These are phyloP conservation scores for Chaenocephalus aceratus DNA, from an alignment of 2,113 vertebrate species.

Conservation along the genomic window DNA sequence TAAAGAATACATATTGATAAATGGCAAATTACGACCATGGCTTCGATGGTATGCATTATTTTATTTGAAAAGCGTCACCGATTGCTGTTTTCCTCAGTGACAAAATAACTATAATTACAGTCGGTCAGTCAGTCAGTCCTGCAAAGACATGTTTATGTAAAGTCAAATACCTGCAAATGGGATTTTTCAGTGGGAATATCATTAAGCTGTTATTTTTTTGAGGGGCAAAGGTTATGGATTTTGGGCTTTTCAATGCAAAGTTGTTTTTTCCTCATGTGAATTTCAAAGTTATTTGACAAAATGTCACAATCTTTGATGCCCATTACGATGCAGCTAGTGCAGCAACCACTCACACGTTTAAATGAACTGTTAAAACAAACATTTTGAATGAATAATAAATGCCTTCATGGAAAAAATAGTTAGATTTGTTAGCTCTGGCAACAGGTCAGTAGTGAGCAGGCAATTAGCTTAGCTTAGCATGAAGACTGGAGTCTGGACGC, in stretches of 20 bases:
- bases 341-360: background rate
- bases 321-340: background rate
- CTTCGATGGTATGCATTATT: background rate
- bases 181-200: background rate
- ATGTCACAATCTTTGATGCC: too few species aligned
- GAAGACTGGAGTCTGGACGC: background rate
- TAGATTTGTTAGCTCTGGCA: background rate
- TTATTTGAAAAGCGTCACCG: background rate
- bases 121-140: too few species aligned
- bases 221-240: background rate
- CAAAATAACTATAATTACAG: background rate
- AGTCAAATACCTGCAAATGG: background rate
- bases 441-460: background rate
- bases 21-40: background rate
- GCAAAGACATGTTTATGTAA: background rate
- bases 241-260: background rate
- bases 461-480: constrained; percentile 16
- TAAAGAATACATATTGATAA: background rate
- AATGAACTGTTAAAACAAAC: background rate
- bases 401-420: background rate
- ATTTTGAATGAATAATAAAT: background rate
- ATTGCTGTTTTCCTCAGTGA: background rate
- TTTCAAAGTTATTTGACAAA: background rate
- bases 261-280: background rate
- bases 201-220: background rate